Evolutionary conservation across 2,113 vertebrate genomes (phyloP), one percentile per base, ranked within the genome.

Genomic region (Centropus unirufus): DNA sequence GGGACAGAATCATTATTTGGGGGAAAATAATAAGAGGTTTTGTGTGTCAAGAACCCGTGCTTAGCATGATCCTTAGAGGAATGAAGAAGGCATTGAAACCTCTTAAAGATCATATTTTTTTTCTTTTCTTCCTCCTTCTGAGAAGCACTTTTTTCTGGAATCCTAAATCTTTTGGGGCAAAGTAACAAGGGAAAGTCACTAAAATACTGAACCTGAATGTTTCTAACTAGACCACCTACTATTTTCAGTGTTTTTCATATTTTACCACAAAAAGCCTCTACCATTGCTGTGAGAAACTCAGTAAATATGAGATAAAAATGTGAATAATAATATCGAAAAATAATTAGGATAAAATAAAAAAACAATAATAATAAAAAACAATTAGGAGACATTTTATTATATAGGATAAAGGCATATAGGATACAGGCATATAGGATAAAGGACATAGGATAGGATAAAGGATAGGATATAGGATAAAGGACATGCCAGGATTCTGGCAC

Each of bases 311-410:
- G 11, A 21, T 44, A 67, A 1, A 3, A 81, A 70, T 59, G 19
- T 14, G 3, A 8, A 66, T 6, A 9, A 17, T 46, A 46, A 46
- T 46, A 46, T 7, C 18, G 14, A 17, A 46, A 46, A 46, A 49
- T 21, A 49, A 49, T 49, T 49, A 49, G 47, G 21, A 22, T 21
- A 49, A 49, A 49, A 23, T 49, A 49, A 49, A 22, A 49, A 49
- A 36, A n/a, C 14, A 47, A 49, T 49, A 49, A 49, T 49, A 22
- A 49, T 49, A 39, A 23, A 42, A 46, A 70, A 5, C 29, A 36
- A 26, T 19, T 44, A 42, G 34, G 36, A 66, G 5, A 32, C 17
- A 30, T 9, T 0, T 0, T 55, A 30, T 52, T 76, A 36, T 36
- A 36, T 36, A 36, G 36, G 36, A 36, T 36, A 36, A 36, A 36